Conservation (phyloP, 2,113 vertebrate species). For the Perognathus longimembris region DNA sequence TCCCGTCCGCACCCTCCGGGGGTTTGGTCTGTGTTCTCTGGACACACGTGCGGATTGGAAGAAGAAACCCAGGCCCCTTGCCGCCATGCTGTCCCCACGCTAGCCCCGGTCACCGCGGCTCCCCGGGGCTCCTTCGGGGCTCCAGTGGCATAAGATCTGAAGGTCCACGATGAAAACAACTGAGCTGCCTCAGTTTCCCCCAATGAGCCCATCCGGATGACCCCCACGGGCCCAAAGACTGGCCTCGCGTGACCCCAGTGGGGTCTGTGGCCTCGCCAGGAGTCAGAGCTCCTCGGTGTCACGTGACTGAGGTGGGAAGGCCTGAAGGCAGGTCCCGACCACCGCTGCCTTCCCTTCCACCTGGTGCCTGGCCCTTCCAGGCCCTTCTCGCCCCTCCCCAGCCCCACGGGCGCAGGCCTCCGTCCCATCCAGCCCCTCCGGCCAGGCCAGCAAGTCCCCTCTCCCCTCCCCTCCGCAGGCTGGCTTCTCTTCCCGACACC, state of each 20-base stretch:
- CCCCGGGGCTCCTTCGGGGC: too few relatives aligned
- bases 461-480: background rate
- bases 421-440: background rate
- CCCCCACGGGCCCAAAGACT: background rate
- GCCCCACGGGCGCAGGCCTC: too few relatives aligned
- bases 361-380: background rate
- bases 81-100: too few relatives aligned
- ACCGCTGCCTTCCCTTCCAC: too few relatives aligned
- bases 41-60: background rate
- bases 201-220: background rate
- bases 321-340: background rate
- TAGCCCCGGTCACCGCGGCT: background rate
- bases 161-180: background rate
- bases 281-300: background rate
- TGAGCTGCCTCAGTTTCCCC: background rate
- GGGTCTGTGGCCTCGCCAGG: background rate
- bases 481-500: background rate
- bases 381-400: background rate
- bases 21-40: background rate
- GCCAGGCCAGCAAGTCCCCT: background rate
- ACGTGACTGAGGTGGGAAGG: background rate
- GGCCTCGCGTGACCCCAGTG: background rate
- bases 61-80: too few relatives aligned
- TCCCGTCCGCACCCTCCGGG: too few relatives aligned
- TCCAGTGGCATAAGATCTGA: background rate